phyloP scores from a whole-genome alignment of 2,888 invertebrate genomes.

The Orthosia incerta region DNA sequence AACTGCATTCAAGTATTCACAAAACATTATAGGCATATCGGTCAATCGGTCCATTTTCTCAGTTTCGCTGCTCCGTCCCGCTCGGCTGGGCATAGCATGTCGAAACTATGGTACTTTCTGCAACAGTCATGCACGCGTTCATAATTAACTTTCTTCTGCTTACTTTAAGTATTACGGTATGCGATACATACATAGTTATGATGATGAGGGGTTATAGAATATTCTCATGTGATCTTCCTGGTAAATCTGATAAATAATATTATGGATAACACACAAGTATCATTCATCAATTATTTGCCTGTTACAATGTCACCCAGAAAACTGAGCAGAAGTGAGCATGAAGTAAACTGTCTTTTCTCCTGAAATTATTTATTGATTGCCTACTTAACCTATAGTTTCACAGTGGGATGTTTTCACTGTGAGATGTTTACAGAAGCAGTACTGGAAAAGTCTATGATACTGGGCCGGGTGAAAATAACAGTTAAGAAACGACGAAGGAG shows the following conservation, averaged over 20 bases:
- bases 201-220: constrained; percentile 4
- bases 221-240: background rate
- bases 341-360: too few relatives aligned
- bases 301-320: too few relatives aligned
- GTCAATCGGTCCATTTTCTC: constrained; percentile 28
- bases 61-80: constrained; percentile 9
- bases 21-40: background rate
- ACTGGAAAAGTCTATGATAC: too few relatives aligned
- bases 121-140: constrained; percentile 40
- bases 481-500: too few relatives aligned
- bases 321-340: too few relatives aligned
- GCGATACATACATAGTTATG: constrained; percentile 23
- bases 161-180: constrained; percentile 17
- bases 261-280: too few relatives aligned
- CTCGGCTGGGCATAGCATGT: constrained; percentile 51
- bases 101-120: constrained; percentile 56
- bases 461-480: too few relatives aligned
- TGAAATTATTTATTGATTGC: too few relatives aligned
- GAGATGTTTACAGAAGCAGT: too few relatives aligned
- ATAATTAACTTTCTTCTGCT: constrained; percentile 54
- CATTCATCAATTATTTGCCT: too few relatives aligned
- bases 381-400: too few relatives aligned
- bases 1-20: background rate
- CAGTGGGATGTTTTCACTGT: too few relatives aligned
- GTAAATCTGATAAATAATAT: background rate